Evolutionary conservation across 2,113 vertebrate genomes (phyloP), one percentile per base, ranked within the genome.

Genomic region (Plecturocebus donacophilus): DNA sequence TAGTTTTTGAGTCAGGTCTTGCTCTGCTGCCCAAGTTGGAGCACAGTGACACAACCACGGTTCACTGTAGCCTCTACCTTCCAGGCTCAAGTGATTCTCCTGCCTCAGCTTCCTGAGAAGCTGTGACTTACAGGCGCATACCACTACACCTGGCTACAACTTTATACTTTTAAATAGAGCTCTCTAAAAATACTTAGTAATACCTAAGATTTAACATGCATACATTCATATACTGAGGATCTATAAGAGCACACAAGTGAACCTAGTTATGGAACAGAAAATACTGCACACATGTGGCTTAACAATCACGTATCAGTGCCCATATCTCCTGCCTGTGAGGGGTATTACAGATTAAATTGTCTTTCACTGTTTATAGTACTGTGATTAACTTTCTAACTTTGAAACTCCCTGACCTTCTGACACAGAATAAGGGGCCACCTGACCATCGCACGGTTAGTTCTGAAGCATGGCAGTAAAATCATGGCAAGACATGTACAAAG

Each of bases 341-440:
- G 23, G 75, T 42, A 40, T 45, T 17, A 47, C 14, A 66, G 16
- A 49, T 35, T 45, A 81, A 91, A 47, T 1, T 27, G 6, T 32
- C 10, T 27, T 79, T 76, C 35, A 10, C 42, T 40, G 11, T 2
- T 35, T 23, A 56, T 4, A 16, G 32, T 80, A 13, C 8, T 54
- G 42, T 54, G 27, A 21, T 42, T 35, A 81, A 80, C 21, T 35
- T 16, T 79, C 7, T 40, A 8, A 87, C 27, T 47, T 23, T 20
- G 35, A 77, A 86, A 92, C 8, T 40, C 40, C 64, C 32, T 80
- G 12, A 35, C 5, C 2, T 5, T 75, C 35, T 56, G n/a, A 76
- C 1, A 30, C 56, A 23, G n/a, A 88, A 58, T 0, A 0, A 8
- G 16, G 45, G 6, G 54, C 7, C 52, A 73, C 2, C 1, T 3